These are phyloP conservation scores for Benitochromis conjunctus DNA, from an alignment of 2,113 vertebrate genomes.

Conservation along the genomic window DNA sequence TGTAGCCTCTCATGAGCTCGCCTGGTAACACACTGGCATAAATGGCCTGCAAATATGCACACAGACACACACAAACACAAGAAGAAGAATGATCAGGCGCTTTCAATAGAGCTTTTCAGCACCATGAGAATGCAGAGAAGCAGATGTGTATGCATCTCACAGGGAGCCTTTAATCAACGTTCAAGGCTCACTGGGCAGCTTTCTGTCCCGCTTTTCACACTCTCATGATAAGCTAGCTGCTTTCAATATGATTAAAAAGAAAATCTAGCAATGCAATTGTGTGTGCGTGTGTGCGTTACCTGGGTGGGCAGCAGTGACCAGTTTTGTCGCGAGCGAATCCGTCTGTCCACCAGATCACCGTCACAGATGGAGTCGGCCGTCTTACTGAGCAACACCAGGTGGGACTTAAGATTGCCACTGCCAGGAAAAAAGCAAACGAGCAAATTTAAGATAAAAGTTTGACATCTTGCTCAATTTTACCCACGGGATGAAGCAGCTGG, in stretches of 20 bases:
- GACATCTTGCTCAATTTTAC: not conserved
- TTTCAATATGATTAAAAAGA: not conserved
- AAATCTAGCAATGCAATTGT: not conserved
- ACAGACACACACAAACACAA: not conserved
- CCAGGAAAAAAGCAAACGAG: not conserved
- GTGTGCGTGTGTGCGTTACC: constrained; percentile 64
- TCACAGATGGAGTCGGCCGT: constrained; percentile 94
- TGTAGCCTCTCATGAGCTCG: constrained; percentile 93
- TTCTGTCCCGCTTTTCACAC: not conserved
- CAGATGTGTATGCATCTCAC: not conserved
- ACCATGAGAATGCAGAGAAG: not conserved
- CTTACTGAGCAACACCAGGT: constrained; percentile 90
- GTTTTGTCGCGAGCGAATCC: constrained; percentile 86
- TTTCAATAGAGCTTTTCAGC: not conserved
- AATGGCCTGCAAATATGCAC: constrained; percentile 79
- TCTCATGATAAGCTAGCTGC: not conserved
- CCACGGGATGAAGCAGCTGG: not conserved
- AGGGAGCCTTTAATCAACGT: not conserved
- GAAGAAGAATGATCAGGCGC: not conserved
- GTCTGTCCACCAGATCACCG: constrained; percentile 90
- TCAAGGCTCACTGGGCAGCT: not conserved
- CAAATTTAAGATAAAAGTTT: not conserved
- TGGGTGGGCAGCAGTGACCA: constrained; percentile 95
- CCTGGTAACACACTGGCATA: constrained; percentile 95
- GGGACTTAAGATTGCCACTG: constrained; percentile 86